These are phyloP conservation scores for Noctua pronuba DNA, from an alignment of 2,888 invertebrate species.

Conservation along the genomic window DNA sequence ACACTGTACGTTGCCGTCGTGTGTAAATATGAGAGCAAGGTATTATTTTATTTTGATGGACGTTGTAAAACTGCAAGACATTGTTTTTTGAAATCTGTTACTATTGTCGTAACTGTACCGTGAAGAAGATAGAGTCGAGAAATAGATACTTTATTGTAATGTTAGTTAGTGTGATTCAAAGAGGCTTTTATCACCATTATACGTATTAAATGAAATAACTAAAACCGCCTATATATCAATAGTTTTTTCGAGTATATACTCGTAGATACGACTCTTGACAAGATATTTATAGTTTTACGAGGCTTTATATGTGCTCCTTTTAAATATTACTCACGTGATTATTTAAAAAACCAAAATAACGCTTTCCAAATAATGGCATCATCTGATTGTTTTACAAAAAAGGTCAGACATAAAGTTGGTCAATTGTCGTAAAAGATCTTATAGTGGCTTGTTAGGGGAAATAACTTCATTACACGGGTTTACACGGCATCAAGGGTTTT, in stretches of 20 bases:
- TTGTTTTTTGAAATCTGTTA: not conserved
- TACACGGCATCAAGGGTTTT: slow-evolving; percentile 82
- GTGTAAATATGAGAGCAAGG: not conserved
- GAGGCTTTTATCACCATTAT: not conserved
- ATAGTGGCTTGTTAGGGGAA: slow-evolving; percentile 84
- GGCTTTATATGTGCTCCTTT: not conserved
- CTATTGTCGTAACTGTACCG: not conserved
- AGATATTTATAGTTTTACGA: too few relatives aligned
- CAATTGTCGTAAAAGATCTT: slow-evolving; percentile 82
- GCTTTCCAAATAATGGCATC: slow-evolving; percentile 37
- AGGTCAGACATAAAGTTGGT: slow-evolving; percentile 72
- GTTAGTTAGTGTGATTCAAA: not conserved
- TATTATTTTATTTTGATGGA: not conserved
- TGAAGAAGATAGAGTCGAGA: not conserved
- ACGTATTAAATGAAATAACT: not conserved
- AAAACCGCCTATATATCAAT: too few relatives aligned
- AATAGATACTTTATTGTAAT: not conserved
- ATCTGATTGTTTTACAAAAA: slow-evolving; percentile 65
- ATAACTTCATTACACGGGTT: slow-evolving; percentile 84
- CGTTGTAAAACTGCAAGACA: not conserved
- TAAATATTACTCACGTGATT: not conserved
- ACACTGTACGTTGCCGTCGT: not conserved
- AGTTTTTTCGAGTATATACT: too few relatives aligned
- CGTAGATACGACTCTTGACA: too few relatives aligned
- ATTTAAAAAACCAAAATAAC: slow-evolving; percentile 28